Percentiles rank a stretch among this genome's conserved stretches.
Conservation (phyloP, 2,113 vertebrate species). For the Apeltes quadracus region DNA sequence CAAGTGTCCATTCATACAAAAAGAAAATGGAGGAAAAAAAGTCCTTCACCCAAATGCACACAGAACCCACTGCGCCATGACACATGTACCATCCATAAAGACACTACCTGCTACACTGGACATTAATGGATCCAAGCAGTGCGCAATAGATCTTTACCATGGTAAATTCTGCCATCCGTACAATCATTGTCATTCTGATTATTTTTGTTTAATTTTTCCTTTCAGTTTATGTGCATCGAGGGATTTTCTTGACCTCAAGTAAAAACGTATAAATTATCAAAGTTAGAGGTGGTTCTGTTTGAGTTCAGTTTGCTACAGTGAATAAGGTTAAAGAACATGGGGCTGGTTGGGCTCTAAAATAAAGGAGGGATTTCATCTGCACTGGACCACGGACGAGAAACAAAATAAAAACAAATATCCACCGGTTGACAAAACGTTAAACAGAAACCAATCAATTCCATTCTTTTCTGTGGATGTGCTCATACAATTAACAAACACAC, state of each 20-base stretch:
- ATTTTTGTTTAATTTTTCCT: background rate
- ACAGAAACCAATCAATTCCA: conserved; percentile 34
- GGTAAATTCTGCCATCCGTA: conserved; percentile 17
- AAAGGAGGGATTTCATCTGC: conserved; percentile 37
- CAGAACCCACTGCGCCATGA: conserved; percentile 48
- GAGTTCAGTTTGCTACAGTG: conserved; percentile 56
- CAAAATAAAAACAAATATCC: conserved; percentile 37
- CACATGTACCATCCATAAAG: conserved; percentile 58
- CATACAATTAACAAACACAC: conserved; percentile 51
- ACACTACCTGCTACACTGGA: conserved; percentile 52
- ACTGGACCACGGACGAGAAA: conserved; percentile 38
- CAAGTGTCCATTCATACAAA: conserved; percentile 52
- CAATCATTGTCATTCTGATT: conserved; percentile 20
- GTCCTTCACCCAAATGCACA: conserved; percentile 37
- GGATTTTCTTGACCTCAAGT: conserved; percentile 55
- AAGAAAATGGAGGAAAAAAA: conserved; percentile 48
- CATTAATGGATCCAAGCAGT: conserved; percentile 43
- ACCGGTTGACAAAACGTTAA: conserved; percentile 50
- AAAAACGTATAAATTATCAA: conserved; percentile 62
- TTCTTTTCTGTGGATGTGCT: conserved; percentile 62
- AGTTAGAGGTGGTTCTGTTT: conserved; percentile 44
- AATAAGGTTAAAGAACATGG: conserved; percentile 36
- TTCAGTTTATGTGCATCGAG: conserved; percentile 22
- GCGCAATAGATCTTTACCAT: conserved; percentile 21
- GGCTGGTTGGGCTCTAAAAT: conserved; percentile 41